Base-by-base conservation (phyloP, 2,888 invertebrate genomes). In the Carpatolechia fugitivella region DNA sequence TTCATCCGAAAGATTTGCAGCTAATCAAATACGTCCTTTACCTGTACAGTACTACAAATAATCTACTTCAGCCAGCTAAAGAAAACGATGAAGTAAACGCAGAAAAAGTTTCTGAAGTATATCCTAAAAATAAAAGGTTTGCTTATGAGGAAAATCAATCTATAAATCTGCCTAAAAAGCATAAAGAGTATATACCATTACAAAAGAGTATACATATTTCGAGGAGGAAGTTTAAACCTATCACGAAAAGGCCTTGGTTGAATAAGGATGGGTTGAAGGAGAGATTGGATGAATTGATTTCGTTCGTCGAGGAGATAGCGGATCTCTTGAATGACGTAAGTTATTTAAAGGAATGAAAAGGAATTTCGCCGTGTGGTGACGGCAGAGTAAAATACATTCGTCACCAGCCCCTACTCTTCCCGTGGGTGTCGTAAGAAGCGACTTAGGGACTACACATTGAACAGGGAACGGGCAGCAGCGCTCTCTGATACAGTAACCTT, bases 251-350 rank as follows among this genome's bases (percentile, higher is more conserved):
- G 18, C 48, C 48, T 1, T 49, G 48, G 48, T 8, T 33, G 11
- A 16, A 24, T n/a, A 49, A n/a, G 11, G 8, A 16, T 11, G 48
- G 35, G 0, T 13, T 49, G 18, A 35, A 54, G 20, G 20, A 56
- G 46, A 60, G 62, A 4, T 13, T 76, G 1, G 30, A 57, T 0
- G 58, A 65, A 0, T 65, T 81, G 1, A 55, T 64, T 2, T 14
- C 36, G 0, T 77, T 79, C 50, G 24, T 82, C 5, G 24, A 59
- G 1, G 60, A 71, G 46, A n/a, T 80, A 0, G 64, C 66, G 29
- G 52, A 55, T n/a, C 57, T 60, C 33, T 65, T 86, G 40, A 65
- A 65, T 58, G 74, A 79, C 57, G 86, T 85, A 66, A 81, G 83
- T 76, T 2, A 52, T 48, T 41, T 36, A n/a, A n/a, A n/a, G n/a